Percentiles rank a stretch among this genome's conserved stretches.
Conservation (phyloP, 2,888 invertebrate genomes). For the Lycaena phlaeas region DNA sequence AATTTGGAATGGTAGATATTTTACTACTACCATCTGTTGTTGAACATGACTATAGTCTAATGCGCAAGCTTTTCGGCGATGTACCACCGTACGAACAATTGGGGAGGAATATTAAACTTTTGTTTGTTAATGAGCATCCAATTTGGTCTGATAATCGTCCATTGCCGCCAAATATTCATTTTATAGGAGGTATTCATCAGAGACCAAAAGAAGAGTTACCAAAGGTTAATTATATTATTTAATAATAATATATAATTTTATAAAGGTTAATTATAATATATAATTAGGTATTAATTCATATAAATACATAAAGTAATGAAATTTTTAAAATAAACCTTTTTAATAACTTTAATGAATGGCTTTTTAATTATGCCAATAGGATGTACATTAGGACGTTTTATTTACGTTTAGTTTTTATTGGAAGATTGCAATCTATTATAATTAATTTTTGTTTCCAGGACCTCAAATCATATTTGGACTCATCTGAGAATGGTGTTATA, state of each 20-base stretch:
- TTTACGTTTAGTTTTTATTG: no score
- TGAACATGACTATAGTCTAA: conserved; percentile 19
- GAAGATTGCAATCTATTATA: background rate
- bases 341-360: no score
- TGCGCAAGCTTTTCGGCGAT: conserved; percentile 23
- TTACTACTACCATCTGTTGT: conserved; percentile 4
- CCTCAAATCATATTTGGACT: conserved; percentile 31
- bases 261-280: no score
- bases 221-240: conserved; percentile 22
- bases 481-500: conserved; percentile 34
- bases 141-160: conserved; percentile 35
- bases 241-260: no score
- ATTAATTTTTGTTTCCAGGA: conserved; percentile 27
- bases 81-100: conserved; percentile 20
- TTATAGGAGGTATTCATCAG: conserved; percentile 34
- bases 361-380: no score
- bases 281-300: no score
- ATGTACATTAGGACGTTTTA: no score
- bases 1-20: conserved; percentile 7
- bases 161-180: conserved; percentile 29
- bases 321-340: no score
- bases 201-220: conserved; percentile 25
- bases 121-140: conserved; percentile 32
- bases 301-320: no score
- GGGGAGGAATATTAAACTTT: conserved; percentile 27